Evolutionary conservation across 2,888 invertebrate species (phyloP).

Genomic region (Epirrita christyi): DNA sequence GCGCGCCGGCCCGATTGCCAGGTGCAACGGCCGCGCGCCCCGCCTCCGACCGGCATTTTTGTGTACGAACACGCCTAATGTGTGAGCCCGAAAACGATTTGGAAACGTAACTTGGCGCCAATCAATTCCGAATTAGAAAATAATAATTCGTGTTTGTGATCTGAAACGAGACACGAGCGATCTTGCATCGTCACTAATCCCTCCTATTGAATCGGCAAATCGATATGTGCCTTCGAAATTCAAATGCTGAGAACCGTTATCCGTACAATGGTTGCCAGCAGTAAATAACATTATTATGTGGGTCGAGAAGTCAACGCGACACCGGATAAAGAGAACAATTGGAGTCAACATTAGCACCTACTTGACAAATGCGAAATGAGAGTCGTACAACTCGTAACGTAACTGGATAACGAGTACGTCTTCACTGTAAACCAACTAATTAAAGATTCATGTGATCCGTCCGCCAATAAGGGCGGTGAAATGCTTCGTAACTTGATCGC

Average conservation of each 20-base stretch:
- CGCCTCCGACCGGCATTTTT: conserved; percentile 77
- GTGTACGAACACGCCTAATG: conserved; percentile 68
- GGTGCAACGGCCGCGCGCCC: conserved; percentile 80
- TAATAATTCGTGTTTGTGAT: conserved; percentile 23
- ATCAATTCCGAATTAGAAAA: conserved; percentile 36
- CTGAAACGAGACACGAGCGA: conserved; percentile 28
- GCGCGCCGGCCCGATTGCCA: conserved; percentile 75
- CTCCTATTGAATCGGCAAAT: conserved; percentile 47
- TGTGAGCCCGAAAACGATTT: conserved; percentile 62
- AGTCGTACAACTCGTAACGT: conserved; percentile 47
- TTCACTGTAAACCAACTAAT: conserved; percentile 57
- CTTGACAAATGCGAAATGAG: conserved; percentile 53
- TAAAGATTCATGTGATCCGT: conserved; percentile 52
- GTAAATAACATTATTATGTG: conserved; percentile 74
- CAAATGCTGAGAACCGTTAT: conserved; percentile 69
- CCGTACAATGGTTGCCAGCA: conserved; percentile 68
- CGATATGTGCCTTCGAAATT: conserved; percentile 57
- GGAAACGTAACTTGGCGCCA: conserved; percentile 56
- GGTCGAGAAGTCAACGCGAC: conserved; percentile 71
- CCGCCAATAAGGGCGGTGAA: conserved; percentile 46
- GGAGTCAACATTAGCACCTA: conserved; percentile 66
- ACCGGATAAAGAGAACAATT: conserved; percentile 73
- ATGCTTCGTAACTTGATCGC: conserved; percentile 62
- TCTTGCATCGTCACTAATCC: conserved; percentile 46
- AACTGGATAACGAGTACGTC: conserved; percentile 52